Base-by-base conservation (phyloP, 2,797 vertebrate species). In the Notoglanidium macrostoma region DNA sequence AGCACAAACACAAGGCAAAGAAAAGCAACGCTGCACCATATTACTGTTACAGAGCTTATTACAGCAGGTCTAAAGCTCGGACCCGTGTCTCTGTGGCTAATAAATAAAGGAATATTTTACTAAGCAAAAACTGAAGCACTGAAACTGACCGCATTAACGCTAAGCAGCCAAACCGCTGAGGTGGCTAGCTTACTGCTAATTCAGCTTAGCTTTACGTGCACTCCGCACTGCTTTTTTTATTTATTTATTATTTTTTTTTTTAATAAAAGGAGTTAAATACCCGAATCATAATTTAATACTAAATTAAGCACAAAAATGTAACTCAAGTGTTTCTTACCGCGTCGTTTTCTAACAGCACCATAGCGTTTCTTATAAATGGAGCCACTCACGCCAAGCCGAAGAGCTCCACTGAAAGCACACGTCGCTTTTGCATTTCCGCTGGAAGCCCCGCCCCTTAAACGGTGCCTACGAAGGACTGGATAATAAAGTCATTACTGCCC, bases 291-390 rank as follows among this genome's bases (percentile, higher is more conserved):
- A n/a, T 19, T 29, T 17, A 51, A 80, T 35, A 63, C 1, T n/a
- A 61, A 81, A 46, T 5, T 19, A n/a, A 49, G 6, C 11, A 23
- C 4, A 26, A 14, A 51, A 46, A 51, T 6, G 2, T 14, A 1
- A 23, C 14, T 57, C 0, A 6, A 26, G 40, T n/a, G 0, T 12
- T n/a, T 59, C 95, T 95, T 93, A 96, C 96, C 94, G 95, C 91
- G 86, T 96, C 96, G 59, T 96, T 96, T 92, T 96, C 96, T 0
- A 96, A 93, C 80, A 96, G 92, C 91, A 96, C 96, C 96, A 96
- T 96, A 8, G 15, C 63, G 84, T 35, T 90, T 0, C 0, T 1
- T 21, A 63, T 17, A 86, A 85, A n/a, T 6, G 7, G 23, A 72
- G 61, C 81, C 65, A 55, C 77, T n/a, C 68, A 3, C 73, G 87